phyloP scores from a whole-genome alignment of 2,113 vertebrate genomes.

The Regulus satrapa region DNA sequence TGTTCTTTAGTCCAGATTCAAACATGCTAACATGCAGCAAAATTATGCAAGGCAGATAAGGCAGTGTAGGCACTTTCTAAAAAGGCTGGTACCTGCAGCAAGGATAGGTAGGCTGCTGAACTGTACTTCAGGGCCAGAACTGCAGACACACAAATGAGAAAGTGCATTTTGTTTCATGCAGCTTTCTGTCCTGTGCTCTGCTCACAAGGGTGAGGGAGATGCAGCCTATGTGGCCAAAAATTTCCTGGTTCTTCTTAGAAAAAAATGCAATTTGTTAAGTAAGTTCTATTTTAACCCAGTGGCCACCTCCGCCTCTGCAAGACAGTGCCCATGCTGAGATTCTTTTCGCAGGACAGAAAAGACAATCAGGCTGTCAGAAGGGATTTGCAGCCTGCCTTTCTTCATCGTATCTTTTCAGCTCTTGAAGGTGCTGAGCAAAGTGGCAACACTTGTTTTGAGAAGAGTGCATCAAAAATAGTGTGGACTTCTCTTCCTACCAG shows the following conservation, averaged over 20 bases:
- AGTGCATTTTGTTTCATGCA: background rate
- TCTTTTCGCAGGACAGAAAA: background rate
- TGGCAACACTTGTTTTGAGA: background rate
- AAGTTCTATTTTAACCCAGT: background rate
- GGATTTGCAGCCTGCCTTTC: background rate
- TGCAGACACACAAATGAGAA: background rate
- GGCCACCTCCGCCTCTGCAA: background rate
- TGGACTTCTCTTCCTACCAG: background rate
- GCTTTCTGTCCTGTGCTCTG: background rate
- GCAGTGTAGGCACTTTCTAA: background rate
- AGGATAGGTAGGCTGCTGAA: background rate
- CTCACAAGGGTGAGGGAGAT: background rate
- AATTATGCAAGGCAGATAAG: background rate
- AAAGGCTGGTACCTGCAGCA: background rate
- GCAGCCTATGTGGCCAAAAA: background rate
- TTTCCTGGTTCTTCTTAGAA: background rate
- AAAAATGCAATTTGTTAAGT: background rate
- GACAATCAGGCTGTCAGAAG: background rate
- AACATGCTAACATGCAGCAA: background rate
- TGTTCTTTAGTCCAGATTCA: background rate
- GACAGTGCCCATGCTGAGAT: background rate
- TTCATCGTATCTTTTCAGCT: background rate
- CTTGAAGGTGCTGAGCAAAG: background rate
- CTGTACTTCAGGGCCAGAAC: background rate
- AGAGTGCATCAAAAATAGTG: background rate